Percentiles rank a stretch among this genome's conserved stretches.
These are phyloP conservation scores for Drosophila mimica DNA, from an alignment of 2,888 invertebrate genomes.

Conservation along the genomic window DNA sequence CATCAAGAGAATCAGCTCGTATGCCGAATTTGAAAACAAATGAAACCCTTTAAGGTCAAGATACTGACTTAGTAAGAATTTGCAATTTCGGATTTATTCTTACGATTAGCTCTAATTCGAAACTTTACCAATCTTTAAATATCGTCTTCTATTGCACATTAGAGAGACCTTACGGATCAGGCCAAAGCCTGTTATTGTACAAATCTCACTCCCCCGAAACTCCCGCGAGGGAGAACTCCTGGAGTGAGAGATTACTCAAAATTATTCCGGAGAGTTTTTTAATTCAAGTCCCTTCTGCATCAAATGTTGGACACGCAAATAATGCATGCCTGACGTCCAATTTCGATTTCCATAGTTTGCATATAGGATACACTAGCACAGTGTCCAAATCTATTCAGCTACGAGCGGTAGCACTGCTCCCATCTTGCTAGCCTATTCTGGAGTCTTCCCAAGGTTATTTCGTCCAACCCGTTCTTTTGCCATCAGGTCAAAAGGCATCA, in stretches of 20 bases:
- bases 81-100: too few species aligned
- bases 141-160: background rate
- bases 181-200: background rate
- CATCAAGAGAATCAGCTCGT: background rate
- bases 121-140: constrained; percentile 14
- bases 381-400: background rate
- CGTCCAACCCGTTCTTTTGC: too few species aligned
- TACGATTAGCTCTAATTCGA: background rate
- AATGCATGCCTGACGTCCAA: background rate
- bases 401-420: background rate
- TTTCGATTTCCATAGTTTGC: background rate
- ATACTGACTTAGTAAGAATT: too few species aligned
- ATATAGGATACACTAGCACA: background rate
- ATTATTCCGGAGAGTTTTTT: background rate
- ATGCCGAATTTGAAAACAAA: background rate
- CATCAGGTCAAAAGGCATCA: too few species aligned
- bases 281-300: background rate
- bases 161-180: background rate
- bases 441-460: too few species aligned
- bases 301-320: background rate
- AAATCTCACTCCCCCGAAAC: background rate
- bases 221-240: background rate
- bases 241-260: too few species aligned
- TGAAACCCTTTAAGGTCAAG: too few species aligned
- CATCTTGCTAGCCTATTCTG: too few species aligned